A percentile compares a stretch with the other conserved stretches of the same genome.
Conservation (phyloP, 1,140 invertebrate species). For the Drosophila sechellia region DNA sequence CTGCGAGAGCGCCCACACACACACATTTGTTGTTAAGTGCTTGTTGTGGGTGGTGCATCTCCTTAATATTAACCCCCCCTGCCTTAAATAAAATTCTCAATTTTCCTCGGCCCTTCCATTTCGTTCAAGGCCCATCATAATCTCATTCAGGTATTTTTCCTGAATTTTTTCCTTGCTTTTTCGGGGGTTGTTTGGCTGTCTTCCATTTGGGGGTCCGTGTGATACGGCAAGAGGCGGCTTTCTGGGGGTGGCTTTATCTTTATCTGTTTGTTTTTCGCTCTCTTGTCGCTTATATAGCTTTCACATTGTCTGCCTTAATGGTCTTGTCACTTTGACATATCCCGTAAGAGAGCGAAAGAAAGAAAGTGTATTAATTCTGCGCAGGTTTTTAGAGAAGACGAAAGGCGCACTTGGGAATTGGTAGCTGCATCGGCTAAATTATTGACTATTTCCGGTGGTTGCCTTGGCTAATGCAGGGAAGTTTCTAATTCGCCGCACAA, state of each 20-base stretch:
- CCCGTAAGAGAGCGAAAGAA: not conserved
- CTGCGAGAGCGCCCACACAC: conserved; percentile 2
- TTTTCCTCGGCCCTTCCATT: not conserved
- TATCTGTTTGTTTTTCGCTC: conserved; percentile 63
- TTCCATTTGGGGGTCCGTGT: not conserved
- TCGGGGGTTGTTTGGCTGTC: conserved; percentile 26
- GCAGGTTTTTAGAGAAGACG: not conserved
- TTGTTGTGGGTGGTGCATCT: conserved; percentile 22
- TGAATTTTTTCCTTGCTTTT: conserved; percentile 3
- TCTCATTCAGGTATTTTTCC: conserved; percentile 25
- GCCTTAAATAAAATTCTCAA: not conserved
- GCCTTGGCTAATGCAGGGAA: not conserved
- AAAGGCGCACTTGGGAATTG: not conserved
- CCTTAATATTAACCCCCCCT: not conserved
- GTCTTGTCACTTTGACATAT: conserved; percentile 68
- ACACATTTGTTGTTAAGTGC: conserved; percentile 5
- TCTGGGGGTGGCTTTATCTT: conserved; percentile 56
- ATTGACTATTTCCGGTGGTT: not conserved
- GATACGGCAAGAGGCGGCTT: conserved; percentile 13
- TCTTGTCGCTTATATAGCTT: conserved; percentile 30
- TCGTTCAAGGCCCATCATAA: not conserved
- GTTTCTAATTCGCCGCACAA: not conserved
- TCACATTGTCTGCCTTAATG: conserved; percentile 30
- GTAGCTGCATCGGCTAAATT: not conserved
- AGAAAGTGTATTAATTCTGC: conserved; percentile 1